Evolutionary conservation across 2,113 vertebrate genomes (phyloP), one percentile per base, ranked within the genome.

Genomic region (Axis porcinus): DNA sequence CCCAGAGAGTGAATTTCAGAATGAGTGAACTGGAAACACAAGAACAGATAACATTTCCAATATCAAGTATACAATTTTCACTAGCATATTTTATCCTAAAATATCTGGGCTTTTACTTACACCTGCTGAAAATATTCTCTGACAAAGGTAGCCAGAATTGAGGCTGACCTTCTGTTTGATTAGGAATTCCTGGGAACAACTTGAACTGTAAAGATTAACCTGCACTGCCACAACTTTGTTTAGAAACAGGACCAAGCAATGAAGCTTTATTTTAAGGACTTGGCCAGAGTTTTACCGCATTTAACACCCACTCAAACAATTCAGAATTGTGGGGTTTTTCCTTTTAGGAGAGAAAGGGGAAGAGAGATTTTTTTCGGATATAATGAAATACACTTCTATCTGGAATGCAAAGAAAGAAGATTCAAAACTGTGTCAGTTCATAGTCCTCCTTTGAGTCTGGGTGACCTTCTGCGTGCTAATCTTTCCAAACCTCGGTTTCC

Each of bases 261-360:
- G 50, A 86, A 70, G 60, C 50, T 89, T 96, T 78, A 85, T 95
- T 97, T 95, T 82, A 97, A 93, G 67, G 82, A 91, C 60, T 36
- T 95, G 74, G 33, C 92, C 82, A 94, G 50, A 88, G 78, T 96
- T 94, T 97, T 62, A 92, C 67, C 36, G n/a, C 40, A 86, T 91
- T 88, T 89, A 91, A 97, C 81, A 95, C 87, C 92, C 94, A 95
- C 81, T 92, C 87, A 33, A 86, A 97, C 92, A 82, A 92, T 76
- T 97, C 50, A 67, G 64, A 95, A 91, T 78, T 94, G 85, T 62
- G 76, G 50, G 21, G 16, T 4, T 85, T 81, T 93, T 92, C 62
- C 70, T 79, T 91, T 89, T 64, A 83, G 87, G 43, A 96, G n/a
- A 89, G 54, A 79, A 93, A 84, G 14, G 93, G 36, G 47, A 54